A percentile compares a stretch with the other conserved stretches of the same genome.
These are phyloP conservation scores for Rutpela maculata DNA, from an alignment of 2,888 invertebrate genomes.

Conservation along the genomic window DNA sequence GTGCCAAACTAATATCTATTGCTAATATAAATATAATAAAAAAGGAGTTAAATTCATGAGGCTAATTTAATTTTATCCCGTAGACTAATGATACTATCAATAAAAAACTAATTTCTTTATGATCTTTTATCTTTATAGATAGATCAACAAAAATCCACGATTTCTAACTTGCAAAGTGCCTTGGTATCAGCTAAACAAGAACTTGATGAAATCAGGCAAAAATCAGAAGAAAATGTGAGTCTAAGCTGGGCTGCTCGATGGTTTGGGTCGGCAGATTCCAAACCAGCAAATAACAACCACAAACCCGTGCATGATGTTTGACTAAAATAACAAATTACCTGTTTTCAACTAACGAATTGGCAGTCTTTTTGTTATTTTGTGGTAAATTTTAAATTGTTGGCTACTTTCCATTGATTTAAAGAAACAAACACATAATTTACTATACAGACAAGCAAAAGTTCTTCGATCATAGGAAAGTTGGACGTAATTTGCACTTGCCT, in stretches of 20 bases:
- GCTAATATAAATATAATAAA: too few relatives aligned
- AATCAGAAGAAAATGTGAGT: constrained; percentile 70
- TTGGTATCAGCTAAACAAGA: constrained; percentile 69
- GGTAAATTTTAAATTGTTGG: background rate
- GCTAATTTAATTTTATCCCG: background rate
- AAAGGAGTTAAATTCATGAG: too few relatives aligned
- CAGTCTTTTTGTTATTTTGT: background rate
- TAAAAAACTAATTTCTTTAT: background rate
- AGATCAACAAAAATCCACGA: constrained; percentile 69
- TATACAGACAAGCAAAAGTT: background rate
- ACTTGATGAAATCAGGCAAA: constrained; percentile 67
- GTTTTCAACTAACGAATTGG: constrained; percentile 4
- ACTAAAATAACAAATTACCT: constrained; percentile 43
- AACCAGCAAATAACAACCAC: constrained; percentile 55
- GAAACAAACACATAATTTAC: background rate
- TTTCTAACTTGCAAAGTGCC: constrained; percentile 69
- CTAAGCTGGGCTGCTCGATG: constrained; percentile 68
- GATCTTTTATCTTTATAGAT: constrained; percentile 59
- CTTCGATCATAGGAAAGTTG: too few relatives aligned
- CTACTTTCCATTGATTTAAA: background rate
- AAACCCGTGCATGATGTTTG: constrained; percentile 71
- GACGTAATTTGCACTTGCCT: too few relatives aligned
- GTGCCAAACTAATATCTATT: too few relatives aligned
- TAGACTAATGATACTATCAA: too few relatives aligned
- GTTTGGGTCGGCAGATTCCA: constrained; percentile 65